Evolutionary conservation across 1,140 invertebrate genomes (phyloP).

Genomic region (Drosophila sp.): DNA sequence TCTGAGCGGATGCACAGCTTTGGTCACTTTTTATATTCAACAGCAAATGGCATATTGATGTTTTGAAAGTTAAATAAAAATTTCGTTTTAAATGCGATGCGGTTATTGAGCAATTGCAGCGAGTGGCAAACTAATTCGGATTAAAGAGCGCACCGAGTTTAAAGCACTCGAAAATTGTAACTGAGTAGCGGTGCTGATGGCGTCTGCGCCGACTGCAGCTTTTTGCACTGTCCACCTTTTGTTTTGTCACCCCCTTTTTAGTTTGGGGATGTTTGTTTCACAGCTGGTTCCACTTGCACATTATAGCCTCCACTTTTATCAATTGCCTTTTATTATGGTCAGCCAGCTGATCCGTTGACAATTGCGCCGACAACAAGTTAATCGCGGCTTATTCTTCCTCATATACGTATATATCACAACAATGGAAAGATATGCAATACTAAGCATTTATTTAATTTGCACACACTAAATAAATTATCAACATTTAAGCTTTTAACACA

Average conservation of each 20-base stretch:
- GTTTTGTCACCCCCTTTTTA: constrained; percentile 27
- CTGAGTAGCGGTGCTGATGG: not conserved
- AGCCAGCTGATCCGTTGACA: constrained; percentile 24
- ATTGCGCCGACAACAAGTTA: constrained; percentile 7
- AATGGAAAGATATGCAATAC: constrained; percentile 4
- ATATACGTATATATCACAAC: constrained; percentile 4
- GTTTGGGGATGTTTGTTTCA: constrained; percentile 33
- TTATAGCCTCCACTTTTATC: constrained; percentile 18
- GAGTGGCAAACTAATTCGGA: constrained; percentile 9
- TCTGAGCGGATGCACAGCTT: not conserved
- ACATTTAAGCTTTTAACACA: constrained; percentile 10
- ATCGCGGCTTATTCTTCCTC: not conserved
- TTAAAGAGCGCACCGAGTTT: constrained; percentile 12
- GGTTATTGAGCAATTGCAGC: constrained; percentile 18
- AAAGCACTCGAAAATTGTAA: constrained; percentile 18
- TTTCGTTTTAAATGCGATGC: not conserved
- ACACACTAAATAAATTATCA: constrained; percentile 13
- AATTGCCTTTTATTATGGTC: constrained; percentile 17
- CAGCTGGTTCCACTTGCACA: constrained; percentile 30
- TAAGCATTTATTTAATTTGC: constrained; percentile 8
- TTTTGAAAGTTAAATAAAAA: constrained; percentile 4
- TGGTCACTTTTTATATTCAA: constrained; percentile 4
- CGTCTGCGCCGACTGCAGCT: constrained; percentile 34
- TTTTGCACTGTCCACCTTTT: constrained; percentile 38
- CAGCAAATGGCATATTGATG: constrained; percentile 7